phyloP scores from a whole-genome alignment of 1,140 invertebrate species.

The Fopius arisanus region DNA sequence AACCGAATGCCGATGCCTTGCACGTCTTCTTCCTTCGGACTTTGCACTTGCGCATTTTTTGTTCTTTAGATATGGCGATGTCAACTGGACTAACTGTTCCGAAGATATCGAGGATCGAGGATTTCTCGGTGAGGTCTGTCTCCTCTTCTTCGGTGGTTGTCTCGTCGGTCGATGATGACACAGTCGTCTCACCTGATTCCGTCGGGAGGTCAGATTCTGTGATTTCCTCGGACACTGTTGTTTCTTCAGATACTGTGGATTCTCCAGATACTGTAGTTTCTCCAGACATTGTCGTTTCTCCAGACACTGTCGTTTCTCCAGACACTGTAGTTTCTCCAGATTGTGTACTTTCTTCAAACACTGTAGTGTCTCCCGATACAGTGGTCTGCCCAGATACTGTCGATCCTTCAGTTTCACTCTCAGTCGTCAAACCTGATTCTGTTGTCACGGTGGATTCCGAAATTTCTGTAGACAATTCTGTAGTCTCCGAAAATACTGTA shows the following conservation, averaged over 20 bases:
- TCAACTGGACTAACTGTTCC: conserved; percentile 57
- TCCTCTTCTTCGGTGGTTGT: conserved; percentile 30
- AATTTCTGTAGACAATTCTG: conserved; percentile 29
- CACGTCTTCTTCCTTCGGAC: conserved; percentile 70
- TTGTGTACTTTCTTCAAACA: conserved; percentile 33
- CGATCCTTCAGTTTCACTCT: conserved; percentile 7
- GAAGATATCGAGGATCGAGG: conserved; percentile 50
- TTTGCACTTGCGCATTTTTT: conserved; percentile 70
- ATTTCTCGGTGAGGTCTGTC: conserved; percentile 44
- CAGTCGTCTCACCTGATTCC: conserved; percentile 33
- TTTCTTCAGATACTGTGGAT: conserved; percentile 30
- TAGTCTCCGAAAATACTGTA: conserved; percentile 20
- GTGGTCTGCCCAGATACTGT: conserved; percentile 25
- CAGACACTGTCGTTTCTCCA: conserved; percentile 33
- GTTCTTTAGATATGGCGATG: conserved; percentile 60
- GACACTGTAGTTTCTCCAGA: conserved; percentile 24
- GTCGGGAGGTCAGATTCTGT: conserved; percentile 44
- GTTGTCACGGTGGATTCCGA: conserved; percentile 24
- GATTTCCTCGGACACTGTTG: conserved; percentile 35
- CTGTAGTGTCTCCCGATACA: conserved; percentile 34
- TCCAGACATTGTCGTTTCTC: conserved; percentile 32
- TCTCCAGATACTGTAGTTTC: conserved; percentile 36
- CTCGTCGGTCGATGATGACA: conserved; percentile 6
- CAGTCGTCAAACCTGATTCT: conserved; percentile 37
- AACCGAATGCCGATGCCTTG: conserved; percentile 79